Evolutionary conservation across 1,140 invertebrate species (phyloP), one percentile per base, ranked within the genome.

Genomic region (Drosophila yakuba): DNA sequence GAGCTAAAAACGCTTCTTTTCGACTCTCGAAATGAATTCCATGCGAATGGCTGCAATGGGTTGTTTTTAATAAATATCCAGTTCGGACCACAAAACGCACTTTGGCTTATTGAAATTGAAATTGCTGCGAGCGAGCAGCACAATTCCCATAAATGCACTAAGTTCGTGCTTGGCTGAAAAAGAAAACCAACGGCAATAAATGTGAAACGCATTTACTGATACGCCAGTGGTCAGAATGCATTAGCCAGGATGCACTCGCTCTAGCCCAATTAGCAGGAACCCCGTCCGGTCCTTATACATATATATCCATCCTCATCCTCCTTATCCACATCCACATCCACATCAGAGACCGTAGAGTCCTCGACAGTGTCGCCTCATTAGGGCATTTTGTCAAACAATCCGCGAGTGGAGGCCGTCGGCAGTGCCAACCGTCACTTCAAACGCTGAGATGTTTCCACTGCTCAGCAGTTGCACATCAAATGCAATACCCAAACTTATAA

Each of bases 101-200:
- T 86, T 88, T 88, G 75, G 69, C 82, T 78, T 75, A 88, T 88
- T 86, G 83, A 57, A 88, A 82, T 82, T 78, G 64, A 20, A 50
- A 45, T 74, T 72, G 36, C 68, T 44, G 23, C 41, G 45, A 39
- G 11, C 52, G 57, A 23, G 14, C 66, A 54, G 20, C 48, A 69
- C 56, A 78, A 83, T 66, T 39, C 32, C 17, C 68, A 68, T 60
- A 83, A 83, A 83, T 76, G 64, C 45, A 35, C 43, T 23, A 59
- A 59, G 56, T 51, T 64, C 35, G 35, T 6, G 41, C 17, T 15
- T 12, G 3, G 11, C 14, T 28, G 32, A 36, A 38, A 58, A 64
- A 43, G 28, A 74, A 55, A 71, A 63, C 17, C 17, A 17, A 23
- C 25, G 23, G 62, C 55, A 45, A 28, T 57, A 32, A 36, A 32